Base-by-base conservation (phyloP, 2,113 vertebrate species). In the Tachuris rubrigastra region DNA sequence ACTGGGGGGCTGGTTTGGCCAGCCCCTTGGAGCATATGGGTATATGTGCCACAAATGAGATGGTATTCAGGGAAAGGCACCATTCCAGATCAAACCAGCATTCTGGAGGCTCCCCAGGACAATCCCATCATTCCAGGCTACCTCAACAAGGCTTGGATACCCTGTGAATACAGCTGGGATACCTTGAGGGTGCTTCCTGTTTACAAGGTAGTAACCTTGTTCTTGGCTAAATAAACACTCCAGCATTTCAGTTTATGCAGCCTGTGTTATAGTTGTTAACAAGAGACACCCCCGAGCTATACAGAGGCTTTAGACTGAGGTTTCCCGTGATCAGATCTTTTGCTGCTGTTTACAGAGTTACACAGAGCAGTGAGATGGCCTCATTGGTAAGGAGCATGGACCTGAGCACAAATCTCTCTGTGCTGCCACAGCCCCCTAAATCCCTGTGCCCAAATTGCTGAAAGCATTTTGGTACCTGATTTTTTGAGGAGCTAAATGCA, bases 151-250 rank as follows among this genome's bases (percentile, higher is more conserved):
- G 46, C 46, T 47, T 71, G 77, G 46, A 52, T 81, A 41, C 87
- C 65, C 89, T 47, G 1, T 3, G 30, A 25, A 19, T n/a, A 10
- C 3, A 52, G 72, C 60, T 58, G 28, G 69, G 62, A 37, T 72
- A 47, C 56, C 89, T 77, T 12, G 81, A 52, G 73, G 33, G 55
- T 87, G 52, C 66, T 75, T 67, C 65, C 52, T 91, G 6, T 85
- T 96, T 84, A 78, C 73, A 84, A 69, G 89, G 87, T 20, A 62
- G 65, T 89, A 72, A 67, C 94, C 82, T 68, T 88, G 78, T 41
- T 87, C 60, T 50, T 71, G 91, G 71, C 60, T 87, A 68, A 93
- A 75, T 75, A 85, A 95, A 85, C 90, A 56, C 81, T 35, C 55
- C 15, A 20, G 39, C 0, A 0, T 42, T 74, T 71, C 25, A 24